phyloP scores from a whole-genome alignment of 2,888 invertebrate species.

The Drosophila maculinotata region DNA sequence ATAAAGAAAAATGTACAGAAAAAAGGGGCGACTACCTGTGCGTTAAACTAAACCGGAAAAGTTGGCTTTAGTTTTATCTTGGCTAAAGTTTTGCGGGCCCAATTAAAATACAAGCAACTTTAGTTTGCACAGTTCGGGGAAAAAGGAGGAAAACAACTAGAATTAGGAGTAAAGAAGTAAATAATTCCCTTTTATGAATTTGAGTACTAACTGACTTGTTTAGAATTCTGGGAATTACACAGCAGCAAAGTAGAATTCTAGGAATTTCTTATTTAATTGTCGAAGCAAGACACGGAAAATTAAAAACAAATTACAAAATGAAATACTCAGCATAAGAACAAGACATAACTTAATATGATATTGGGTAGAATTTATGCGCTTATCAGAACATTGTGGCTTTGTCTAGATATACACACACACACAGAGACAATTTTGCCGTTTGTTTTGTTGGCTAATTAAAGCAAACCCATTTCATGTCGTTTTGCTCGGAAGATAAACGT shows the following conservation, averaged over 20 bases:
- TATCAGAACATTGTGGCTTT: conserved; percentile 40
- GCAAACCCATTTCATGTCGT: conserved; percentile 76
- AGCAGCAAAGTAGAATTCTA: too few species aligned
- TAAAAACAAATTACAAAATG: neutral
- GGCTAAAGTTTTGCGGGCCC: conserved; percentile 50
- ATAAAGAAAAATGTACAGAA: conserved; percentile 2
- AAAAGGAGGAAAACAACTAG: neutral
- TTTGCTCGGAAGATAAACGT: conserved; percentile 50
- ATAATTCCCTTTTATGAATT: conserved; percentile 1
- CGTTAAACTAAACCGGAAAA: conserved; percentile 8
- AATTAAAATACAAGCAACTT: conserved; percentile 43
- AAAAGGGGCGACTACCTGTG: conserved; percentile 16
- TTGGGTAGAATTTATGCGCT: conserved; percentile 47
- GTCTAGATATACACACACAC: conserved; percentile 17
- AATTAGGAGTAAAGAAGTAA: neutral
- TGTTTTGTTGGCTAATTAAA: conserved; percentile 78
- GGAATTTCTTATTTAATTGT: too few species aligned
- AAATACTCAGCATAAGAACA: conserved; percentile 8
- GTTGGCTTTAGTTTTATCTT: conserved; percentile 50
- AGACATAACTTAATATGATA: conserved; percentile 33
- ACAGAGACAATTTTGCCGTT: conserved; percentile 55
- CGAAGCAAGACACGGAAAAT: too few species aligned
- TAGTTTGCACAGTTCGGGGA: conserved; percentile 1
- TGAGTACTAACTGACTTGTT: too few species aligned
- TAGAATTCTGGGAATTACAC: too few species aligned